phyloP scores from a whole-genome alignment of 2,888 invertebrate genomes.

The Pemphredon lugubris region DNA sequence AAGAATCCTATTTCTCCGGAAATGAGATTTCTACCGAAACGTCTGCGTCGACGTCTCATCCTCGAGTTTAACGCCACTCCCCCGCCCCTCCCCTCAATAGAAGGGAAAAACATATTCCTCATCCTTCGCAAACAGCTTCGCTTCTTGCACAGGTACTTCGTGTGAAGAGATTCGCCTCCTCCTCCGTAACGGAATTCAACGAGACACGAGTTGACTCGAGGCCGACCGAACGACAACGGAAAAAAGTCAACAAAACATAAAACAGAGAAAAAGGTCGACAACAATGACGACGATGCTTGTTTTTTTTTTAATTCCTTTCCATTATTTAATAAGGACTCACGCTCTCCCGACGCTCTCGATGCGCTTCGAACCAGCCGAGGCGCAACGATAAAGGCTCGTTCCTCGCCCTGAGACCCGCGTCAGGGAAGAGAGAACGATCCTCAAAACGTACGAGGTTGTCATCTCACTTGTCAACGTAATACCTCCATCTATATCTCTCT shows the following conservation, averaged over 20 bases:
- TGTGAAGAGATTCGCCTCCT: constrained; percentile 69
- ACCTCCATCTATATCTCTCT: not conserved
- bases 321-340: constrained; percentile 13
- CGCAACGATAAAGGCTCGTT: constrained; percentile 24
- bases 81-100: too few relatives aligned
- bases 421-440: constrained; percentile 26
- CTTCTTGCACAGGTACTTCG: constrained; percentile 65
- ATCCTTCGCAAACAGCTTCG: too few relatives aligned
- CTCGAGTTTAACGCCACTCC: not conserved
- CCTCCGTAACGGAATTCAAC: constrained; percentile 42
- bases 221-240: constrained; percentile 50
- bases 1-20: constrained; percentile 41
- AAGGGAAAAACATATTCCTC: too few relatives aligned
- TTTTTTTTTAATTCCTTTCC: too few relatives aligned
- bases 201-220: constrained; percentile 5
- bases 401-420: constrained; percentile 48
- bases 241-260: constrained; percentile 6
- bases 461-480: not conserved
- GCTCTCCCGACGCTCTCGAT: constrained; percentile 22
- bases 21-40: constrained; percentile 25
- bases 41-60: constrained; percentile 26
- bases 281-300: constrained; percentile 45
- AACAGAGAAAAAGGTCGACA: constrained; percentile 41
- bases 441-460: constrained; percentile 26
- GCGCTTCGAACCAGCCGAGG: constrained; percentile 61